A percentile compares a stretch with the other conserved stretches of the same genome.
Evolutionary conservation across 2,888 invertebrate genomes (phyloP).

Genomic region (Bedellia somnulentella): DNA sequence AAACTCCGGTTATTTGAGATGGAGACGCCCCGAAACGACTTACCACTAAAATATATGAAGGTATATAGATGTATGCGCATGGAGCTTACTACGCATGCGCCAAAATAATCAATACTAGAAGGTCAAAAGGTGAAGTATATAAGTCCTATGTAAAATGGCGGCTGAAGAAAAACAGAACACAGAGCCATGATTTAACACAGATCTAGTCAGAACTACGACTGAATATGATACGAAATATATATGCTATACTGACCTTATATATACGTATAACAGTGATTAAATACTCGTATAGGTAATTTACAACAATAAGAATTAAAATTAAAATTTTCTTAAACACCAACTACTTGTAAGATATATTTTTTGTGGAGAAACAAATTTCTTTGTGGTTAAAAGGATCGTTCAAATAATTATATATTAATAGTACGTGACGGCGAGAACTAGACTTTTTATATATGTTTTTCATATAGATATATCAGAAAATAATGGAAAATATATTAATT

Average conservation of each 20-base stretch:
- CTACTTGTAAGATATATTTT: constrained; percentile 54
- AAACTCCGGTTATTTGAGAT: too few relatives aligned
- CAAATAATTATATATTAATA: constrained; percentile 22
- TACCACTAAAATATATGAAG: too few relatives aligned
- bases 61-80: constrained; percentile 6
- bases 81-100: constrained; percentile 16
- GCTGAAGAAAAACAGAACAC: constrained; percentile 10
- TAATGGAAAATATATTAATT: constrained; percentile 10
- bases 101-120: constrained; percentile 16
- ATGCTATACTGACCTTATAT: too few relatives aligned
- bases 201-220: too few relatives aligned
- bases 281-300: constrained; percentile 7
- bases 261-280: too few relatives aligned
- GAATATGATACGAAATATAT: too few relatives aligned
- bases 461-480: constrained; percentile 20
- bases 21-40: too few relatives aligned
- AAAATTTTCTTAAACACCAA: too few relatives aligned
- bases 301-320: constrained; percentile 8
- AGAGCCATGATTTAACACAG: too few relatives aligned
- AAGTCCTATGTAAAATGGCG: constrained; percentile 3
- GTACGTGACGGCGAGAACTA: constrained; percentile 18
- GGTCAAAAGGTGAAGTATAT: constrained; percentile 15
- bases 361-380: constrained; percentile 44
- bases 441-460: constrained; percentile 35
- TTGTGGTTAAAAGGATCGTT: constrained; percentile 34